These are phyloP conservation scores for Tapirus indicus DNA, from an alignment of 2,797 vertebrate species.

Conservation along the genomic window DNA sequence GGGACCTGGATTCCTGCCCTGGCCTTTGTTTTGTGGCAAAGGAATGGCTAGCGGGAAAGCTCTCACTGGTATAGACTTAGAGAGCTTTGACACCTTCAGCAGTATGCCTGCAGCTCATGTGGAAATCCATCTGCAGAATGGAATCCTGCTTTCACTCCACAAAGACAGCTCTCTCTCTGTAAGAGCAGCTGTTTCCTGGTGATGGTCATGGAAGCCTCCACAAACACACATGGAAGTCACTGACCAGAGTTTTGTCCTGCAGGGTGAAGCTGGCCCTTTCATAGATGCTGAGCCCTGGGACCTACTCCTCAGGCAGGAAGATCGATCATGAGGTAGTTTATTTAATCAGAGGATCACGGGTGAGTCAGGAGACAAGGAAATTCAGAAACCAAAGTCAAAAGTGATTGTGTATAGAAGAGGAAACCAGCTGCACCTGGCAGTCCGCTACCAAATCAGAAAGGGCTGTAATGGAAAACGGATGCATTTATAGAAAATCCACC, in stretches of 20 bases:
- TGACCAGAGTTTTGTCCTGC: not conserved
- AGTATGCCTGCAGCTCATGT: not conserved
- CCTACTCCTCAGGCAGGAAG: constrained; percentile 10
- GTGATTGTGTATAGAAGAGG: constrained; percentile 62
- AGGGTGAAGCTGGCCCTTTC: not conserved
- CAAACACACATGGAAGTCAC: not conserved
- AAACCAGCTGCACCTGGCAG: constrained; percentile 80
- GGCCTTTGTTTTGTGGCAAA: not conserved
- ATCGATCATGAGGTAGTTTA: constrained; percentile 53
- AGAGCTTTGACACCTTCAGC: not conserved
- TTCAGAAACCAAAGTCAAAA: constrained; percentile 70
- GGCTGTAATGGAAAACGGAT: constrained; percentile 78
- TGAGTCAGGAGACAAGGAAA: constrained; percentile 69
- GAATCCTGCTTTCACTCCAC: not conserved
- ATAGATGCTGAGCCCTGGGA: not conserved
- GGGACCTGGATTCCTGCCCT: not conserved
- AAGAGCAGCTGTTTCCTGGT: not conserved
- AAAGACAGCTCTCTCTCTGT: not conserved
- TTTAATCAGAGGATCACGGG: constrained; percentile 64
- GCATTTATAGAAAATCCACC: constrained; percentile 69
- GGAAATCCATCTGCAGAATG: not conserved
- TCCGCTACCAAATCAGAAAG: constrained; percentile 66
- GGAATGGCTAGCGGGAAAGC: not conserved
- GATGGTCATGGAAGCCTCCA: not conserved
- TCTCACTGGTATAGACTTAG: not conserved